These are phyloP conservation scores for Anguilla pacifica DNA, from an alignment of 2,797 vertebrate species.

Conservation along the genomic window DNA sequence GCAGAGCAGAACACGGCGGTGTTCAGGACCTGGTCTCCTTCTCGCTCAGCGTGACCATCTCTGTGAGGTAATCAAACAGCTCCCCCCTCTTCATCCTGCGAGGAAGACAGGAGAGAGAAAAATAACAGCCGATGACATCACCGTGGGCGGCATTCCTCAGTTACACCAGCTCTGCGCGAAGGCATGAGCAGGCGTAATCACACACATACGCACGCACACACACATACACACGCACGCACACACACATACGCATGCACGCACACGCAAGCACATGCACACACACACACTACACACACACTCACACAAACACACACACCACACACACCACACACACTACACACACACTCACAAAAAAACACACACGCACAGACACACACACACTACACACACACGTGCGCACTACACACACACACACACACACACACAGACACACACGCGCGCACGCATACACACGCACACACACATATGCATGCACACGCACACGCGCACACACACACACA, in stretches of 20 bases:
- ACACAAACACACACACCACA: too few species aligned
- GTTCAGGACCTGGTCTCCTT: conserved; percentile 89
- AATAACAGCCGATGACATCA: not conserved
- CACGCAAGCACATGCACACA: too few species aligned
- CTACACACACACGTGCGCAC: too few species aligned
- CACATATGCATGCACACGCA: rapidly evolving
- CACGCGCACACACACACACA: too few species aligned
- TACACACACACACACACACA: too few species aligned
- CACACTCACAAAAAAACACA: too few species aligned
- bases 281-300: too few species aligned
- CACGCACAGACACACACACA: too few species aligned
- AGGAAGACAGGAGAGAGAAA: not conserved
- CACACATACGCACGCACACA: not conserved
- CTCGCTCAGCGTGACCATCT: conserved; percentile 94
- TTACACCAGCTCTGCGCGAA: not conserved
- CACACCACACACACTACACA: too few species aligned
- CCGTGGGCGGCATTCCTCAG: rapidly evolving
- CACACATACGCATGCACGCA: too few species aligned
- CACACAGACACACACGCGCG: too few species aligned
- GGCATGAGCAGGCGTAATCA: not conserved
- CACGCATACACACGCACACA: too few species aligned
- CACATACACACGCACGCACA: not conserved
- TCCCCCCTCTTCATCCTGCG: conserved; percentile 94
- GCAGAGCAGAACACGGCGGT: not conserved
- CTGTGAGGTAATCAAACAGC: conserved; percentile 97